Base-by-base conservation (phyloP, 2,888 invertebrate genomes). In the Elegia similella region DNA sequence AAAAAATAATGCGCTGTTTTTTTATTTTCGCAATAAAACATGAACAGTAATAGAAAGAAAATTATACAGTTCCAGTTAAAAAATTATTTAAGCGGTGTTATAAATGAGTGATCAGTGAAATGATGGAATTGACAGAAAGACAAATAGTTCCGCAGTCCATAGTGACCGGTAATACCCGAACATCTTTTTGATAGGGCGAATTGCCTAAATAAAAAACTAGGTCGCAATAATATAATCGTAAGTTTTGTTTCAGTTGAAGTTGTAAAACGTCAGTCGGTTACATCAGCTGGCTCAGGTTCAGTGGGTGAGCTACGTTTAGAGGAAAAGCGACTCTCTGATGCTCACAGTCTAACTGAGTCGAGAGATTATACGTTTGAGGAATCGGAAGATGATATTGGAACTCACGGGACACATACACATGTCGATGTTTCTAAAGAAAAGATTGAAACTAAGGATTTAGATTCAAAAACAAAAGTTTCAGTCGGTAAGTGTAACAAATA, bases 341-440 rank as follows among this genome's bases (percentile, higher is more conserved):
- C 92, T 47, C 84, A 87, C 30, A 92, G 92, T 60, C 68, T 92
- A 1, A 92, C 92, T 43, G 92, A 92, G 64, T 92, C 92, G 0
- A 81, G 85, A 62, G 92, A 92, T 65, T 92, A 92, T 57, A 92
- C 92, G 0, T 92, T 92, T 65, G 92, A 92, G 66, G 92, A 92
- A 65, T 92, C 92, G 0, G 92, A 92, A 75, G 92, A 92, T 59
- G 92, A 92, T 59, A 88, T 92, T 58, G 86, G 80, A 43, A 88
- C 88, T 15, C 88, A 87, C 64, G 89, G 86, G 32, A 85, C 88
- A 7, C 87, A 90, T 61, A 85, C 88, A 7, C 87, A 90, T 61
- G 78, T 87, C 34, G 88, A 88, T 62, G 60, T 68, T 29, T 77
- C 80, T 10, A 87, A 79, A 62, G 86, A 84, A 10, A 85, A 76